phyloP scores from a whole-genome alignment of 2,888 invertebrate species.

The Volucella bombylans region DNA sequence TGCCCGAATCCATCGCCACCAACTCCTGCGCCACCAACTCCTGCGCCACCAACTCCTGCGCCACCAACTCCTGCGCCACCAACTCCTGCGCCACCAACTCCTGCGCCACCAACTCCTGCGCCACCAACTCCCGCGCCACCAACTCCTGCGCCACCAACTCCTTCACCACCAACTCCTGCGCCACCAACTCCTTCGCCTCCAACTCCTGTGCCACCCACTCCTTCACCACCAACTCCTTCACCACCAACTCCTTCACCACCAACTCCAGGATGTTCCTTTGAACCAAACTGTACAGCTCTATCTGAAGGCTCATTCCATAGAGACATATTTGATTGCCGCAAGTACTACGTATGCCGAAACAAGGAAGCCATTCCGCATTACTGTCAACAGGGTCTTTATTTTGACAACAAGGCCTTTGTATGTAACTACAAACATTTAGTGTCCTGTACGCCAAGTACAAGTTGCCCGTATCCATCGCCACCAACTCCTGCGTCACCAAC shows the following conservation, averaged over 20 bases:
- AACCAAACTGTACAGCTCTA: too few species aligned
- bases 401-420: not conserved
- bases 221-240: too few species aligned
- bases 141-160: too few species aligned
- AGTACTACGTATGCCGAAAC: slow-evolving; percentile 30
- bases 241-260: too few species aligned
- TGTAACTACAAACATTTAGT: slow-evolving; percentile 14
- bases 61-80: not conserved
- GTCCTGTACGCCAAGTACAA: not conserved
- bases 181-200: too few species aligned
- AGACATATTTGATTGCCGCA: slow-evolving; percentile 12
- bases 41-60: not conserved
- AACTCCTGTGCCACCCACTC: too few species aligned
- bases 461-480: not conserved
- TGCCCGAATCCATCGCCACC: not conserved
- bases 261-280: too few species aligned
- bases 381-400: slow-evolving; percentile 20
- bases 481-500: too few species aligned
- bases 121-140: too few species aligned
- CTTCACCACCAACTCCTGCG: too few species aligned
- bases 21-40: not conserved
- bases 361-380: not conserved
- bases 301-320: too few species aligned
- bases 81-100: not conserved
- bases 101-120: too few species aligned